phyloP scores from a whole-genome alignment of 1,140 invertebrate species.

The Drosophila sp. region DNA sequence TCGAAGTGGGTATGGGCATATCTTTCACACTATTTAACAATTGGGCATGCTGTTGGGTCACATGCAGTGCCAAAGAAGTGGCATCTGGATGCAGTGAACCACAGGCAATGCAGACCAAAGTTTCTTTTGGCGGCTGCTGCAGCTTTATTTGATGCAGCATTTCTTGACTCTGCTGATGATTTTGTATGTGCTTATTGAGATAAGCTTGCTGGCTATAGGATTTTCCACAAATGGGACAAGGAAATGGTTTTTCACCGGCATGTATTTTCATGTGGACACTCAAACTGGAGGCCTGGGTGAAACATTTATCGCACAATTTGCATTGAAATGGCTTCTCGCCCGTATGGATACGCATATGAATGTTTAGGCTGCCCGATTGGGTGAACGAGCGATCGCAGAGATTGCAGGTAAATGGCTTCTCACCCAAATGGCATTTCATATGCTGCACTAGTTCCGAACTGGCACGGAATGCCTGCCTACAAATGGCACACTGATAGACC shows the following conservation, averaged over 20 bases:
- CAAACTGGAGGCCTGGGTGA: constrained; percentile 85
- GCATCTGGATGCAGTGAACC: constrained; percentile 72
- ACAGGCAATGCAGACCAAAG: constrained; percentile 75
- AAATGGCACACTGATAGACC: constrained; percentile 85
- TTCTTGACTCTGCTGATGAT: constrained; percentile 49
- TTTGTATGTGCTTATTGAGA: constrained; percentile 80
- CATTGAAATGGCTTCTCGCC: constrained; percentile 84
- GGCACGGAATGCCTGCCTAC: constrained; percentile 85
- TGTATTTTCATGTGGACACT: constrained; percentile 87
- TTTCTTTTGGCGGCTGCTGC: constrained; percentile 50
- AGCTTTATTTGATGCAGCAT: neutral
- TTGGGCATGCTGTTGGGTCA: constrained; percentile 69
- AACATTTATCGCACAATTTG: constrained; percentile 86
- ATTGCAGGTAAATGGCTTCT: constrained; percentile 86
- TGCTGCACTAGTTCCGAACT: constrained; percentile 86
- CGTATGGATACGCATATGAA: constrained; percentile 91
- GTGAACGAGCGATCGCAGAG: constrained; percentile 88
- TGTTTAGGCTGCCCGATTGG: constrained; percentile 87
- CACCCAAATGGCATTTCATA: constrained; percentile 85
- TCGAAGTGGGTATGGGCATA: constrained; percentile 6
- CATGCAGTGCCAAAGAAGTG: constrained; percentile 69
- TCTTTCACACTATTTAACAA: constrained; percentile 70
- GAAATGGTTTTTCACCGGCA: constrained; percentile 80
- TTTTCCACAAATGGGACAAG: constrained; percentile 78
- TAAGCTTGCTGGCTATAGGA: constrained; percentile 83